Evolutionary conservation across 2,888 invertebrate species (phyloP).

Genomic region (Leistus spinibarbis): DNA sequence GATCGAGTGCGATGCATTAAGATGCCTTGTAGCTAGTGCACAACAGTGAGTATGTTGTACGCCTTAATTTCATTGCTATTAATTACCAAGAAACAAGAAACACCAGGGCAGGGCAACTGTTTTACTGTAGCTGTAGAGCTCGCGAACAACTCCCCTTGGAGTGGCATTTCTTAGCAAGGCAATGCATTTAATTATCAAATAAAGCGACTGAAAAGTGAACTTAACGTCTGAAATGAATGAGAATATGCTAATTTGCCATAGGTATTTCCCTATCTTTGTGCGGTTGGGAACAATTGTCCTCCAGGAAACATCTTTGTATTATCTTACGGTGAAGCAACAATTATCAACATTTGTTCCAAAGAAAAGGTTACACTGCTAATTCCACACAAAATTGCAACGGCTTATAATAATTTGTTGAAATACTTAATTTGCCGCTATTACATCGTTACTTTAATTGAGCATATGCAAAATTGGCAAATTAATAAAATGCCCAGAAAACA

Average conservation of each 20-base stretch:
- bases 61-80: slow-evolving; percentile 35
- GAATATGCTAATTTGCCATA: slow-evolving; percentile 16
- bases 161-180: slow-evolving; percentile 19
- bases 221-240: slow-evolving; percentile 9
- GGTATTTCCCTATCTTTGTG: not conserved
- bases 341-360: not conserved
- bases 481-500: too few relatives aligned
- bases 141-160: slow-evolving; percentile 3
- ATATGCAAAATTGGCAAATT: too few relatives aligned
- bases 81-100: slow-evolving; percentile 19
- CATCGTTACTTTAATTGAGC: too few relatives aligned
- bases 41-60: not conserved
- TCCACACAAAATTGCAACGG: too few relatives aligned
- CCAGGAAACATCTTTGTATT: not conserved
- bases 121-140: not conserved
- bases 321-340: not conserved
- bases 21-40: not conserved
- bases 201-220: slow-evolving; percentile 32
- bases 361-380: not conserved
- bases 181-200: slow-evolving; percentile 36
- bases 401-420: too few relatives aligned
- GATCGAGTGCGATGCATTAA: not conserved
- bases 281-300: not conserved
- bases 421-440: too few relatives aligned
- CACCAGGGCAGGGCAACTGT: not conserved